Evolutionary conservation across 2,888 invertebrate species (phyloP), one percentile per base, ranked within the genome.

Genomic region (Coenonympha arcania): DNA sequence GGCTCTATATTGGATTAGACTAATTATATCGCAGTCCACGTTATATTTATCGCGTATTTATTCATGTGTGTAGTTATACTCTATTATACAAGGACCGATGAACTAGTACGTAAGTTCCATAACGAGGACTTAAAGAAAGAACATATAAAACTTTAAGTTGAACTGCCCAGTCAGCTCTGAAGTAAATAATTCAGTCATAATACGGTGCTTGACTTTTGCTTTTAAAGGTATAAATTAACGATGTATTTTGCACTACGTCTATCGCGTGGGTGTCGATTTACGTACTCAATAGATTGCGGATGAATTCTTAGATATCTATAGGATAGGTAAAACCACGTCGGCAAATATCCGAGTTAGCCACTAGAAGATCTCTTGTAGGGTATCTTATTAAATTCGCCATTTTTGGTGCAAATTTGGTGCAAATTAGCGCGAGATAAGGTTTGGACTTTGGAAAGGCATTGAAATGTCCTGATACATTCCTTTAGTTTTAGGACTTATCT

Each of bases 1-100:
- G 44, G 24, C 15, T 34, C 34, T 24, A 18, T 24, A 44, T 44
- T 34, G 34, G 44, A 44, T 24, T 44, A 44, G 34, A 24, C 16
- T 34, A 26, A 44, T 24, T 33, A 34, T 44, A 44, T 34, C 34
- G 33, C 24, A 44, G 34, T 33, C 15, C 9, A 2, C 20, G 13
- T 4, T 20, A 33, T 33, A n/a, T 33, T 43, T 15, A 19, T 19
- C 4, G 18, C 13, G 6, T 6, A 26, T 11, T 41, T 41, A n/a
- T 19, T 41, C 28, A 18, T 19, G n/a, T n/a, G n/a, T n/a, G n/a
- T n/a, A n/a, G n/a, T n/a, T n/a, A n/a, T n/a, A n/a, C n/a, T n/a
- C n/a, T n/a, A n/a, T n/a, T n/a, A n/a, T n/a, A n/a, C n/a, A n/a
- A n/a, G n/a, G n/a, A n/a, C n/a, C n/a, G n/a, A n/a, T n/a, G n/a